phyloP scores from a whole-genome alignment of 2,888 invertebrate species.

The Spodoptera exigua region DNA sequence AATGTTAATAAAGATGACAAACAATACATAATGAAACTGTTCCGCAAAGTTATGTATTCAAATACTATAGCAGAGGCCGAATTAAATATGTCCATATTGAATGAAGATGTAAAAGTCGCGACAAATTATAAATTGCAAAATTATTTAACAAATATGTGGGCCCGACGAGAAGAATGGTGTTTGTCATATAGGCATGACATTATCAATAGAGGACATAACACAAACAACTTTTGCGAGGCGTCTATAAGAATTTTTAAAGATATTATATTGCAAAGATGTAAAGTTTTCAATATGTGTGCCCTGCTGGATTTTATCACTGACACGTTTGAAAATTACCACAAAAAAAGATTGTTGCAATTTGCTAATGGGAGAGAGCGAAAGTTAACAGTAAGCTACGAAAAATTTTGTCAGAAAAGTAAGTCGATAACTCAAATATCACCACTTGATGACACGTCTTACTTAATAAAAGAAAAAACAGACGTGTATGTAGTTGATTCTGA shows the following conservation, averaged over 20 bases:
- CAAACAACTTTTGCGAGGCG: slow-evolving; percentile 32
- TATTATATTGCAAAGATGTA: slow-evolving; percentile 35
- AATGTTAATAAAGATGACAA: slow-evolving; percentile 13
- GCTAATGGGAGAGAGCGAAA: slow-evolving; percentile 18
- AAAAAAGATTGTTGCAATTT: slow-evolving; percentile 19
- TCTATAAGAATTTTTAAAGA: slow-evolving; percentile 37
- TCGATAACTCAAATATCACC: slow-evolving; percentile 13
- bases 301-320: slow-evolving; percentile 30
- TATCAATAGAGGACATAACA: slow-evolving; percentile 29
- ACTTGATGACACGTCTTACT: slow-evolving; percentile 11
- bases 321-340: slow-evolving; percentile 32
- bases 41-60: no score
- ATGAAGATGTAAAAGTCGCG: slow-evolving; percentile 8
- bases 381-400: slow-evolving; percentile 9
- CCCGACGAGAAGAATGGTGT: slow-evolving; percentile 27
- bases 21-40: slow-evolving; percentile 3
- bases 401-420: slow-evolving; percentile 11
- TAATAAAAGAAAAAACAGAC: slow-evolving; percentile 11
- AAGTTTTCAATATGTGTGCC: slow-evolving; percentile 38
- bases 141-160: slow-evolving; percentile 28
- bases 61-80: slow-evolving; percentile 4
- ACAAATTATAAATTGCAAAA: slow-evolving; percentile 14
- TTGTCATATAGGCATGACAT: slow-evolving; percentile 21
- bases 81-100: no score
- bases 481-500: slow-evolving; percentile 6